phyloP scores from a whole-genome alignment of 2,888 invertebrate species.

The Pandemis cinnamomeana region DNA sequence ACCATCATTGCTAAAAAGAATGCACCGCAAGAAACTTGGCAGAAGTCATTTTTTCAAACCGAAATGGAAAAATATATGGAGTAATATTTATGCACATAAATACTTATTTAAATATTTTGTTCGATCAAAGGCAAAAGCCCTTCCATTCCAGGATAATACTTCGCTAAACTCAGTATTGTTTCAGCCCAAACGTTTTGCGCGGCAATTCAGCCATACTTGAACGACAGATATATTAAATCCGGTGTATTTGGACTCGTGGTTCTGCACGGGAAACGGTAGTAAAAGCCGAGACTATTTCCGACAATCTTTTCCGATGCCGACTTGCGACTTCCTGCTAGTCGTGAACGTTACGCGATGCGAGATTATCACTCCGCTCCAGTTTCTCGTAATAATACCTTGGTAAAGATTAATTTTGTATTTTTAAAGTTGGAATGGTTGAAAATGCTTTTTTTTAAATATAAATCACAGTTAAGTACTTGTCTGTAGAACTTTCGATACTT shows the following conservation, averaged over 20 bases:
- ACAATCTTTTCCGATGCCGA: slow-evolving; percentile 36
- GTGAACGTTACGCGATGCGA: slow-evolving; percentile 13
- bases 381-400: neutral
- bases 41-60: too few species aligned
- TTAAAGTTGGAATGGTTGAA: too few species aligned
- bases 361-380: slow-evolving; percentile 4
- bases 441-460: too few species aligned
- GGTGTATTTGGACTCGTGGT: slow-evolving; percentile 18
- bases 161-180: neutral
- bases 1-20: too few species aligned
- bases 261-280: slow-evolving; percentile 22
- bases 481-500: too few species aligned
- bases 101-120: neutral
- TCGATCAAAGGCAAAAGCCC: neutral
- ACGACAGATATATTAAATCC: slow-evolving; percentile 33
- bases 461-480: too few species aligned
- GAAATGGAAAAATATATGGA: too few species aligned
- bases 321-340: slow-evolving; percentile 23
- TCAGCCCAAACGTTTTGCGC: neutral
- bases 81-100: neutral
- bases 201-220: neutral
- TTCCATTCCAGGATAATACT: neutral
- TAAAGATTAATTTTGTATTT: too few species aligned
- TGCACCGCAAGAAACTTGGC: too few species aligned
- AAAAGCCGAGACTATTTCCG: slow-evolving; percentile 27